These are phyloP conservation scores for Ondatra zibethicus DNA, from an alignment of 2,113 vertebrate genomes.

Conservation along the genomic window DNA sequence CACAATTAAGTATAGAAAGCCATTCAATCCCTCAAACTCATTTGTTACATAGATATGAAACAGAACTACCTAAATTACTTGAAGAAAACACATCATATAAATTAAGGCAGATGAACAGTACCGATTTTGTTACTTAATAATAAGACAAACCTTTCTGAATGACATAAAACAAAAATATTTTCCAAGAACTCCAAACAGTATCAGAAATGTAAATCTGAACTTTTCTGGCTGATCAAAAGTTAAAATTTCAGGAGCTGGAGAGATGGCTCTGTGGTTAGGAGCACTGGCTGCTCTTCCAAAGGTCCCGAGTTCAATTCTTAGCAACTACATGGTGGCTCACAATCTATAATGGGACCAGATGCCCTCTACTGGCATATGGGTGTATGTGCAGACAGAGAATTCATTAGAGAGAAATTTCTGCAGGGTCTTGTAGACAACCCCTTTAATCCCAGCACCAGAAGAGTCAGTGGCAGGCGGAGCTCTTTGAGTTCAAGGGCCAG, in stretches of 20 bases:
- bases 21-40: conserved; percentile 36
- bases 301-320: neutral
- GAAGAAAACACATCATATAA: conserved; percentile 5
- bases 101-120: conserved; percentile 47
- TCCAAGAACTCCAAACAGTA: conserved; percentile 36
- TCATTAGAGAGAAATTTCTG: neutral
- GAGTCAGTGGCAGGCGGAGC: neutral
- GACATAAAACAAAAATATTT: neutral
- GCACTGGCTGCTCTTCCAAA: neutral
- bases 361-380: neutral
- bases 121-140: conserved; percentile 33
- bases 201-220: conserved; percentile 18
- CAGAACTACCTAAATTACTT: conserved; percentile 40
- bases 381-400: neutral
- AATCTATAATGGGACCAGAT: neutral
- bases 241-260: neutral
- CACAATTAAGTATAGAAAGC: neutral
- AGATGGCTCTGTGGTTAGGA: neutral
- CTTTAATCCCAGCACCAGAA: neutral
- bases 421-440: neutral
- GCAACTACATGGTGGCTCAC: neutral
- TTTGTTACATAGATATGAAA: conserved; percentile 36
- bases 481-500: neutral
- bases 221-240: conserved; percentile 8
- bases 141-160: conserved; percentile 38